These are phyloP conservation scores for Coreoperca whiteheadi DNA, from an alignment of 2,113 vertebrate species.

Conservation along the genomic window DNA sequence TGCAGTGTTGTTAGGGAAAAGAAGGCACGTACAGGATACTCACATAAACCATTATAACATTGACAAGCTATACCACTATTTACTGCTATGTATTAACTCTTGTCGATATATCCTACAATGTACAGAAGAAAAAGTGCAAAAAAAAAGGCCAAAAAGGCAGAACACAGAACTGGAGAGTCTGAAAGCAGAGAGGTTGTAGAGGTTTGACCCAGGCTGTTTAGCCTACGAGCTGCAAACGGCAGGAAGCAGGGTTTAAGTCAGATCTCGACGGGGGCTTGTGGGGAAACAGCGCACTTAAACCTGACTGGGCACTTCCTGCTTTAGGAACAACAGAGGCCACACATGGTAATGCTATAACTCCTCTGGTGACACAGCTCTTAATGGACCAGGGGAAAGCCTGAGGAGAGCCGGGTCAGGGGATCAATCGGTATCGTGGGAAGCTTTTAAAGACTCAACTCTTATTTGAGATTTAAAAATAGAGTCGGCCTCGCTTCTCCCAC, in stretches of 20 bases:
- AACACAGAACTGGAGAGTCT: not conserved
- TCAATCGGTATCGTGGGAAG: slow-evolving; percentile 82
- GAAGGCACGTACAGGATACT: not conserved
- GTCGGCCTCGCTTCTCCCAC: slow-evolving; percentile 56
- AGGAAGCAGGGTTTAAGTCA: slow-evolving; percentile 66
- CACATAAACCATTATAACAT: not conserved
- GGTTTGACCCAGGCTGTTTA: slow-evolving; percentile 45
- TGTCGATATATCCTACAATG: not conserved
- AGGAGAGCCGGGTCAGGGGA: slow-evolving; percentile 69
- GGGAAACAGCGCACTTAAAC: slow-evolving; percentile 68
- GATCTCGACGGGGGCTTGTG: slow-evolving; percentile 75
- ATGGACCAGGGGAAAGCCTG: slow-evolving; percentile 75
- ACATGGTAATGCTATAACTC: slow-evolving; percentile 71
- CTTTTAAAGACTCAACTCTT: slow-evolving; percentile 78
- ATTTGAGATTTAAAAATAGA: slow-evolving; percentile 80
- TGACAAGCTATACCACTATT: not conserved
- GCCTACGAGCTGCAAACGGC: slow-evolving; percentile 47
- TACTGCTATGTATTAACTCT: not conserved
- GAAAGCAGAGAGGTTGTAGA: slow-evolving; percentile 23
- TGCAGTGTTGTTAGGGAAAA: not conserved
- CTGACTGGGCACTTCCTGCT: slow-evolving; percentile 79
- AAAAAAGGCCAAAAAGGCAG: not conserved
- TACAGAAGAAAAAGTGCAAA: not conserved
- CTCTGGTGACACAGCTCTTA: slow-evolving; percentile 75
- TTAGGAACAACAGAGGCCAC: slow-evolving; percentile 64